A percentile compares a stretch with the other conserved stretches of the same genome.
Conservation (phyloP, 1,140 invertebrate species). For the Anagrus nilaparvatae region DNA sequence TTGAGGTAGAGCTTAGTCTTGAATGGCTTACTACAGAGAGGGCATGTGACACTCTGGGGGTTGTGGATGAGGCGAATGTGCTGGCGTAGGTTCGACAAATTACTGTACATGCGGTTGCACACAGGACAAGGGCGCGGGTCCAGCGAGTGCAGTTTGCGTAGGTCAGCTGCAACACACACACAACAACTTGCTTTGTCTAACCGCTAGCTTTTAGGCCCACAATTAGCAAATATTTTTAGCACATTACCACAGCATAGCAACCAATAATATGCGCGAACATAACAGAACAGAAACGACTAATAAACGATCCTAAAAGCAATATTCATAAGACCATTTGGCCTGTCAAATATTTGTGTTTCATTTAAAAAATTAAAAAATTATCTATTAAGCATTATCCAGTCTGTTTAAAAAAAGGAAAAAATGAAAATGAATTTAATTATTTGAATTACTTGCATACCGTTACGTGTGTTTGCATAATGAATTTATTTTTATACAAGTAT, state of each 20-base stretch:
- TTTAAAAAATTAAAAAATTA: conserved; percentile 4
- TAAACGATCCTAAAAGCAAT: too few relatives aligned
- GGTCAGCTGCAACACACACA: conserved; percentile 47
- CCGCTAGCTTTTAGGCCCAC: background rate
- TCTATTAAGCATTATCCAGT: conserved; percentile 3
- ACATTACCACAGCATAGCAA: conserved; percentile 32
- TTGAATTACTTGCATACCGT: too few relatives aligned
- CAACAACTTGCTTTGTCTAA: conserved; percentile 20
- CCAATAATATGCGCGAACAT: conserved; percentile 8
- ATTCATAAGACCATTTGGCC: too few relatives aligned
- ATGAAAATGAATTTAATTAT: conserved; percentile 11
- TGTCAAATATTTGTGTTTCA: too few relatives aligned
- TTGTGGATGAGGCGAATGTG: conserved; percentile 72
- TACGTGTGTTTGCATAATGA: too few relatives aligned
- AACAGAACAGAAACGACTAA: conserved; percentile 46
- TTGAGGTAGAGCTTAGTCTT: conserved; percentile 69
- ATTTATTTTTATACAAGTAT: too few relatives aligned
- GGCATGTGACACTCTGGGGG: conserved; percentile 63
- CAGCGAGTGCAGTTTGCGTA: conserved; percentile 54
- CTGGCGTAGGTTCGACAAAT: conserved; percentile 68
- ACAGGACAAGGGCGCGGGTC: conserved; percentile 60
- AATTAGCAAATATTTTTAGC: conserved; percentile 29
- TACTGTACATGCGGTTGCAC: conserved; percentile 70
- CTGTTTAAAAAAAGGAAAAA: conserved; percentile 7
- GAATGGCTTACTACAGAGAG: conserved; percentile 63